A percentile compares a stretch with the other conserved stretches of the same genome.
Conservation (phyloP, 1,140 invertebrate genomes). For the Zeugodacus cucurbitae region DNA sequence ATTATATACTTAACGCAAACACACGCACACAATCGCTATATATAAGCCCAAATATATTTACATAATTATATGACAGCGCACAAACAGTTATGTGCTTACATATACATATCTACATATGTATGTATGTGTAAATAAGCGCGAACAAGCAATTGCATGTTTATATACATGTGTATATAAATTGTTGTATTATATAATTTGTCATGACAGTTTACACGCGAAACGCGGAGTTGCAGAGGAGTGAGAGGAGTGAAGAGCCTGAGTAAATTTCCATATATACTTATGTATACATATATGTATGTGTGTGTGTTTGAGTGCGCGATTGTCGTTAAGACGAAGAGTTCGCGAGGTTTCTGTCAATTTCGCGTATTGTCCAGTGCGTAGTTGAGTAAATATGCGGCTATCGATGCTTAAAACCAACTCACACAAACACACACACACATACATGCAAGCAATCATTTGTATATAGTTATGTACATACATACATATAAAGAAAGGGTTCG, state of each 20-base stretch:
- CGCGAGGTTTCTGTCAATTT: not conserved
- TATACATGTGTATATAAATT: not conserved
- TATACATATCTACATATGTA: not conserved
- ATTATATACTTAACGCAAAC: not conserved
- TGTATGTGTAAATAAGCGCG: not conserved
- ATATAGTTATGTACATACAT: not conserved
- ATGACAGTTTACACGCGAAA: slow-evolving; percentile 1
- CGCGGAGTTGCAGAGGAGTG: not conserved
- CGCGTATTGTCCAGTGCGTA: not conserved
- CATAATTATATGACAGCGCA: not conserved
- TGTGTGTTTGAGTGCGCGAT: not conserved
- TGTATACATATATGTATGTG: not conserved
- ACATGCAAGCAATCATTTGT: not conserved
- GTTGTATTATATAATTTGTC: slow-evolving; percentile 1
- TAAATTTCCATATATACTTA: not conserved
- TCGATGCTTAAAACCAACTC: not conserved
- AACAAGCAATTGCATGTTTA: not conserved
- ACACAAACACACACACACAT: not conserved
- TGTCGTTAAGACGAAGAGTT: not conserved
- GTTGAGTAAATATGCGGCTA: not conserved
- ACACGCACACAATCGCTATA: no score
- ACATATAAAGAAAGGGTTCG: not conserved
- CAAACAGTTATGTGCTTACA: not conserved
- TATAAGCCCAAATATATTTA: not conserved
- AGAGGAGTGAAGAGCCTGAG: not conserved